Conservation (phyloP, 2,888 invertebrate species). For the Psylliodes chrysocephalus region DNA sequence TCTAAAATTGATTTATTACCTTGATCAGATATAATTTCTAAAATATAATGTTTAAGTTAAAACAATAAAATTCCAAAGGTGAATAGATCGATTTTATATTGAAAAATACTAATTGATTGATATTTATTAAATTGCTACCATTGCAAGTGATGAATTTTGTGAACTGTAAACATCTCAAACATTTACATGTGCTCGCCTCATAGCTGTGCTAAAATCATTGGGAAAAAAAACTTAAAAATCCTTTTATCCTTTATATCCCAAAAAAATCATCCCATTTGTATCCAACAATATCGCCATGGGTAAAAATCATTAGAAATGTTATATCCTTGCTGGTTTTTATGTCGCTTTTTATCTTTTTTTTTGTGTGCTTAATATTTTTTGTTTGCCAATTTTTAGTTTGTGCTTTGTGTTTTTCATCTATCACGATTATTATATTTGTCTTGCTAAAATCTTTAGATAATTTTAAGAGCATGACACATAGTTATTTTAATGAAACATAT, state of each 20-base stretch:
- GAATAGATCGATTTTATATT: too few relatives aligned
- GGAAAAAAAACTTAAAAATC: conserved; percentile 43
- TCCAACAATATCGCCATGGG: conserved; percentile 51
- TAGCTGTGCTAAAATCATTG: conserved; percentile 63
- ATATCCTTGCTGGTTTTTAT: conserved; percentile 52
- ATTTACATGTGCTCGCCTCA: conserved; percentile 63
- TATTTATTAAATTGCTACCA: conserved; percentile 5
- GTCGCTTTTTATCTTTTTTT: conserved; percentile 39
- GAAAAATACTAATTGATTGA: too few relatives aligned
- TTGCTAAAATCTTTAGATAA: conserved; percentile 37
- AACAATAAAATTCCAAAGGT: too few relatives aligned
- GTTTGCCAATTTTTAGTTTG: conserved; percentile 39
- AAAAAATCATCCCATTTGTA: conserved; percentile 41
- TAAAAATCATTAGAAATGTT: conserved; percentile 47
- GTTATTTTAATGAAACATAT: neutral
- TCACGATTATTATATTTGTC: conserved; percentile 35
- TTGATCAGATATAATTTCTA: too few relatives aligned
- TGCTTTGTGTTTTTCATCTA: conserved; percentile 45
- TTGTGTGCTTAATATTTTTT: conserved; percentile 51
- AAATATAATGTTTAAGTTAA: too few relatives aligned
- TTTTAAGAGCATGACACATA: conserved; percentile 21
- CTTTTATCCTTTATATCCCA: conserved; percentile 42
- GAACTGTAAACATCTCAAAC: conserved; percentile 44
- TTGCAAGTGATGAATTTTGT: conserved; percentile 19
- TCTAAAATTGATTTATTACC: too few relatives aligned